Conservation (phyloP, 1,140 invertebrate species). For the Tetramorium simillimum region DNA sequence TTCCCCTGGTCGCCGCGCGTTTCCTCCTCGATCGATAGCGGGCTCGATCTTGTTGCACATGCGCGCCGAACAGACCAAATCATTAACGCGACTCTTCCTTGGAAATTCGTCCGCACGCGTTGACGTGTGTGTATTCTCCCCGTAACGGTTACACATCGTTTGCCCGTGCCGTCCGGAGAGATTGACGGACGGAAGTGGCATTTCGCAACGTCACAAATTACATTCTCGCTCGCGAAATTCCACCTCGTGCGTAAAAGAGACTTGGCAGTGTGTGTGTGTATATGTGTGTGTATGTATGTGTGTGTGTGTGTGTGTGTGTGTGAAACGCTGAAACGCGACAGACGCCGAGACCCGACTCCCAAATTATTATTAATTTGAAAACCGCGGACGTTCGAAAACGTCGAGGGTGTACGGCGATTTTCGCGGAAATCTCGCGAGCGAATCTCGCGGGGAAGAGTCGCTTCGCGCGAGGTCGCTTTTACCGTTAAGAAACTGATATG, state of each 20-base stretch:
- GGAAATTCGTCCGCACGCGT: constrained; percentile 70
- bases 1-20: background rate
- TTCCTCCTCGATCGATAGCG: constrained; percentile 71
- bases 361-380: background rate
- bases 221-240: constrained; percentile 30
- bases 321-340: constrained; percentile 16
- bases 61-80: constrained; percentile 75
- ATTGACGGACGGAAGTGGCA: constrained; percentile 35
- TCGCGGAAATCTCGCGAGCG: constrained; percentile 16
- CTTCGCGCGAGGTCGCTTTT: constrained; percentile 32
- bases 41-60: constrained; percentile 76
- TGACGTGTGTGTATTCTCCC: background rate
- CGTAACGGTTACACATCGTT: constrained; percentile 7
- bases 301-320: background rate
- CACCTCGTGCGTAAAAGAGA: constrained; percentile 23
- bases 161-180: background rate
- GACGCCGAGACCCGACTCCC: background rate
- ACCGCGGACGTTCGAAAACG: constrained; percentile 26
- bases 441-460: constrained; percentile 71
- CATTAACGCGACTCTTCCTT: constrained; percentile 72
- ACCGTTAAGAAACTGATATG: constrained; percentile 79
- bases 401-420: too few species aligned
- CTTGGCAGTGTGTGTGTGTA: constrained; percentile 41
- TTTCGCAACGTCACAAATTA: constrained; percentile 35
- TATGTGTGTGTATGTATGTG: too few species aligned